Evolutionary conservation across 2,888 invertebrate genomes (phyloP).

Genomic region (Ommatoiulus sabulosus): DNA sequence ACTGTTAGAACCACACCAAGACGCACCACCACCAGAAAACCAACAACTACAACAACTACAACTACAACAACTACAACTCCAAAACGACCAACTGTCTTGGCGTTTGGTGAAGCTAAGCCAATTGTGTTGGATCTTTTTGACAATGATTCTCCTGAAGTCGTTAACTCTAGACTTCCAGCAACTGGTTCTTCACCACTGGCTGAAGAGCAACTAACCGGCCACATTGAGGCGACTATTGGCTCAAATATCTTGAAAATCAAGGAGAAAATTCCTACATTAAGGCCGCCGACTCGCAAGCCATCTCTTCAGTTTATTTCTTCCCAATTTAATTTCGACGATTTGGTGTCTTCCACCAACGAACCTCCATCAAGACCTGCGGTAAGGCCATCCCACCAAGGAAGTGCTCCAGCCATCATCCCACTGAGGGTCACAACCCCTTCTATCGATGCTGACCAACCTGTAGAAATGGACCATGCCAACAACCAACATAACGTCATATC

Average conservation of each 20-base stretch:
- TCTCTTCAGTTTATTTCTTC: constrained; percentile 39
- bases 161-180: constrained; percentile 43
- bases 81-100: constrained; percentile 2
- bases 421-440: neutral
- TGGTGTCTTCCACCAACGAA: constrained; percentile 42
- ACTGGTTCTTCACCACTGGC: neutral
- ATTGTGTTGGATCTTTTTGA: constrained; percentile 53
- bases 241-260: constrained; percentile 52
- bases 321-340: constrained; percentile 35
- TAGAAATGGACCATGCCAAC: constrained; percentile 30
- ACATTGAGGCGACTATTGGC: constrained; percentile 45
- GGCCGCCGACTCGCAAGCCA: constrained; percentile 1
- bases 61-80: neutral
- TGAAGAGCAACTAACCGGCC: neutral
- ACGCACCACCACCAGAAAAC: neutral
- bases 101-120: constrained; percentile 54
- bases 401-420: neutral
- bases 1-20: constrained; percentile 22
- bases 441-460: neutral
- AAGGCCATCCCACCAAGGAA: neutral
- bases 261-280: neutral
- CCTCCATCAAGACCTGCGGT: neutral
- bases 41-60: constrained; percentile 31
- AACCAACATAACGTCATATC: constrained; percentile 50
- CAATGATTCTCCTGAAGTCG: neutral